Base-by-base conservation (phyloP, 2,888 invertebrate species). In the Thereva unica region DNA sequence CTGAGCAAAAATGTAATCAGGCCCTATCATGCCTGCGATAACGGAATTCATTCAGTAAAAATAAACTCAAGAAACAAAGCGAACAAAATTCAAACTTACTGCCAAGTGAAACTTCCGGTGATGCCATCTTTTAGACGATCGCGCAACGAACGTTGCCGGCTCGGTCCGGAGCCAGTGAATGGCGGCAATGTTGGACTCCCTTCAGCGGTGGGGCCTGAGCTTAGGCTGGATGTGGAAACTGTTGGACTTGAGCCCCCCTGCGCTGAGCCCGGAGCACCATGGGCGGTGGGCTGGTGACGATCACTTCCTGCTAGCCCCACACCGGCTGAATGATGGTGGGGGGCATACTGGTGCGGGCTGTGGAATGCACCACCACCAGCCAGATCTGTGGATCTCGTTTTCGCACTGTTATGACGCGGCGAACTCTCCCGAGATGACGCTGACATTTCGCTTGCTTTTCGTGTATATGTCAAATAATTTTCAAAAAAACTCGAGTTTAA, bases 81-180 rank as follows among this genome's bases (percentile, higher is more conserved):
- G 70, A 49, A 54, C 67, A 71, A 77, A 59, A 47, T 38, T 23
- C 23, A 12, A 41, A 90, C 90, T 91, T 84, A 91, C 91, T 90
- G 90, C 90, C 90, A 91, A 76, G 87, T 86, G 78, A 91, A 89
- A 75, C 89, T 89, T 80, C 89, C 89, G 57, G 89, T 87, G 77
- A 91, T 90, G 76, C 91, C 91, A 72, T 91, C 91, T 78, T 89
- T 85, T 63, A 91, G 86, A 66, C 91, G 85, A 79, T 91, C 91
- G 80, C 89, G 89, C 74, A 91, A 84, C 63, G 91, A 91, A 70
- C 91, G 85, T 76, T 91, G 91, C 67, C 91, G 84, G 69, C 89
- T 85, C 67, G 90, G 90, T 73, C 83, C 84, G 63, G 81, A 75
- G 10, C 81, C 81, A 69, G 72, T 77, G 37, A 79, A 67, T 9